These are phyloP conservation scores for Epistrophella euchroma DNA, from an alignment of 2,888 invertebrate species.

Conservation along the genomic window DNA sequence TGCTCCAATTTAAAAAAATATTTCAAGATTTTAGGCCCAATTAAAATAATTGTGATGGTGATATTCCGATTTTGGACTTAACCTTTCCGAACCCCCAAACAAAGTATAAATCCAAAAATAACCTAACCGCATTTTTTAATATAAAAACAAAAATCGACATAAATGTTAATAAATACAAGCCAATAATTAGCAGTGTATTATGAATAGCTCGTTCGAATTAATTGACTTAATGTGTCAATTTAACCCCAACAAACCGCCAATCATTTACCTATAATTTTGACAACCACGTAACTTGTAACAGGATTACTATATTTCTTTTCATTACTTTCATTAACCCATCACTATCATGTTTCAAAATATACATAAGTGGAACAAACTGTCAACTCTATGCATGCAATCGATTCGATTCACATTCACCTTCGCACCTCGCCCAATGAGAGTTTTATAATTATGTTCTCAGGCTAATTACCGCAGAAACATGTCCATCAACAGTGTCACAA, in stretches of 20 bases:
- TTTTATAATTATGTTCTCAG: conserved; percentile 72
- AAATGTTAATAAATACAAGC: background rate
- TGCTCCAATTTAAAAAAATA: too few species aligned
- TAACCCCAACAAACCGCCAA: background rate
- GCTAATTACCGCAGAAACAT: conserved; percentile 67
- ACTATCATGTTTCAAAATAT: background rate
- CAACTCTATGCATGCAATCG: conserved; percentile 10
- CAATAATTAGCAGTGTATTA: background rate
- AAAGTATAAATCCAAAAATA: too few species aligned
- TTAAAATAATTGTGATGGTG: too few species aligned
- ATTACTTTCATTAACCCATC: conserved; percentile 6
- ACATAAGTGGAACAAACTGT: conserved; percentile 3
- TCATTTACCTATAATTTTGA: background rate
- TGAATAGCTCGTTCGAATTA: background rate
- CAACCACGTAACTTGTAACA: background rate
- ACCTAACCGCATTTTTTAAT: too few species aligned
- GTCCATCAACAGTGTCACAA: conserved; percentile 72
- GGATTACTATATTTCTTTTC: background rate
- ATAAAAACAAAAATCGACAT: background rate
- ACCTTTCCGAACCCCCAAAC: too few species aligned
- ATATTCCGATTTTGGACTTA: too few species aligned
- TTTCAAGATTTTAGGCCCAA: too few species aligned
- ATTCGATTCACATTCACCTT: conserved; percentile 49
- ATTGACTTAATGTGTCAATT: background rate
- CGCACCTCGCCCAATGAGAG: conserved; percentile 61